phyloP scores from a whole-genome alignment of 2,113 vertebrate genomes.

The Daubentonia madagascariensis region DNA sequence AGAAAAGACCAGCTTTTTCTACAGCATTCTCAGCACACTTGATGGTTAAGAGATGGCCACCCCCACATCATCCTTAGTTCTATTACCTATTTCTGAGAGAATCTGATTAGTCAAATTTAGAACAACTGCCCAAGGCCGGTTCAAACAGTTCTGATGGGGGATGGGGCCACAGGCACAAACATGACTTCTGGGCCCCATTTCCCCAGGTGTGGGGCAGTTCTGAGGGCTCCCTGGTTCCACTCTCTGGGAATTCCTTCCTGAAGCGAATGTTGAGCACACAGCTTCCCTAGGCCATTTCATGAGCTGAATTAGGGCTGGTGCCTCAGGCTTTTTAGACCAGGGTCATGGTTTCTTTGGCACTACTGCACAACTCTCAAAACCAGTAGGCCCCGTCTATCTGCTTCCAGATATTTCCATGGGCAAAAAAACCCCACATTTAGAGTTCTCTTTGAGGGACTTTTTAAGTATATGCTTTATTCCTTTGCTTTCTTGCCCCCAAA shows the following conservation, averaged over 20 bases:
- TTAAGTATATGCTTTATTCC: neutral
- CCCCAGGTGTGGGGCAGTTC: neutral
- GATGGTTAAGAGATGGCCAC: neutral
- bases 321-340: neutral
- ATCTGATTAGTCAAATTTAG: neutral
- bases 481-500: neutral
- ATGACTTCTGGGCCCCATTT: neutral
- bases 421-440: neutral
- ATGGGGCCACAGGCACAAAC: fast-evolving
- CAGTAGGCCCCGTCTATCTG: neutral
- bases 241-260: neutral
- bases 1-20: neutral
- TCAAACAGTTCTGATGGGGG: neutral
- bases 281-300: neutral
- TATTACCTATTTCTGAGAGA: neutral
- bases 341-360: neutral
- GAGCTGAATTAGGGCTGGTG: neutral
- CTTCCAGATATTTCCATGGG: neutral
- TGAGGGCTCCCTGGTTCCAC: neutral
- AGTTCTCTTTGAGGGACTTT: neutral
- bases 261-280: neutral
- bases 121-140: neutral
- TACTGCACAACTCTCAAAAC: neutral
- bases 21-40: neutral
- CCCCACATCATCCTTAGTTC: neutral